Evolutionary conservation across 1,140 invertebrate species (phyloP), one percentile per base, ranked within the genome.

Genomic region (Olivierus martensii): DNA sequence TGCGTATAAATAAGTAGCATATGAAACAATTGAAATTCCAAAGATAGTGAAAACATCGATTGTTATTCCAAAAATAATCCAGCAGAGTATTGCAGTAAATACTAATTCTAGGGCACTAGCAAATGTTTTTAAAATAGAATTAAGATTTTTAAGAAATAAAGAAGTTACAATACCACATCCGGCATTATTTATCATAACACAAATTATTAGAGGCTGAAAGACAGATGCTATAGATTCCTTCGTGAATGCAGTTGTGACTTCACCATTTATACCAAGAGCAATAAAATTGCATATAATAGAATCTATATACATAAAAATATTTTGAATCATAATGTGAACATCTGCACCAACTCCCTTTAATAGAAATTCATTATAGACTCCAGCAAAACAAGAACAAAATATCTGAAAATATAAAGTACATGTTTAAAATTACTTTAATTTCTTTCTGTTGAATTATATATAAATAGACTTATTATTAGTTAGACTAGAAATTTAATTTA

Each of bases 51-150:
- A 89, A 17, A 79, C 65, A 65, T 87, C 79, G 58, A 96, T 83
- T 7, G 84, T 75, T 68, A 93, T 93, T 56, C 75, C 77, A 67
- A 97, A 94, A 44, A 96, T 75, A 38, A 94, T 69, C 75, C 83
- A 91, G 63, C 87, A 88, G 0, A 94, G 73, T 5, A 94, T 70
- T 10, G 91, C 91, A 6, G 89, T 94, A 61, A 95, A 87, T 36
- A 93, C 73, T 12, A 96, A 69, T 69, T 97, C 92, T 56, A 96
- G 72, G 34, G 90, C 90, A 72, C 87, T 89, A 1, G 92, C 91
- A 72, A 95, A 96, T 9, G 87, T 93, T 73, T 97, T 97, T 41
- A 96, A 71, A 62, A 96, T 95, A 9, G 91, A 96, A 70, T 96
- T 96, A 51, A 96, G 75, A 56, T 81, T 86, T 64, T 87, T 87